Evolutionary conservation across 2,888 invertebrate genomes (phyloP).

Genomic region (Macroteleia sp.): DNA sequence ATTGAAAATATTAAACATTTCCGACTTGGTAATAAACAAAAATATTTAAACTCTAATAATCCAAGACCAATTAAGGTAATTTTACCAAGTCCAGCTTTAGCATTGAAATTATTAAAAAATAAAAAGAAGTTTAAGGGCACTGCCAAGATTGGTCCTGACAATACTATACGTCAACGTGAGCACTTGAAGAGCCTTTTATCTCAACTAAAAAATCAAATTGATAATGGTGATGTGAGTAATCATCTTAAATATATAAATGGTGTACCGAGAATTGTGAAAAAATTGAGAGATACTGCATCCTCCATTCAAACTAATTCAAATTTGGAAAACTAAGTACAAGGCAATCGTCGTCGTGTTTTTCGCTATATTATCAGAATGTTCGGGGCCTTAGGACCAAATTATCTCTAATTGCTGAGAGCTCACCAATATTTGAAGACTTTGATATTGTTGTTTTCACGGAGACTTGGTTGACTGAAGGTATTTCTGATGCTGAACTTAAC

Average conservation of each 20-base stretch:
- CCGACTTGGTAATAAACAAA: background rate
- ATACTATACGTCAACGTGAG: background rate
- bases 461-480: background rate
- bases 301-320: too few relatives aligned
- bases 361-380: background rate
- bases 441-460: background rate
- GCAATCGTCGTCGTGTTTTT: background rate
- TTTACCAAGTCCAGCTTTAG: background rate
- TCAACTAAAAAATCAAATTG: background rate
- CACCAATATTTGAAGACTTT: background rate
- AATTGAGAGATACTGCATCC: too few relatives aligned
- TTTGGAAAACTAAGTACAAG: background rate
- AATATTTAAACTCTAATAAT: too few relatives aligned
- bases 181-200: background rate
- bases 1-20: background rate
- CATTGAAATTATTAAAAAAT: background rate
- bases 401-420: background rate
- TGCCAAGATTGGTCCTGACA: conserved; percentile 1
- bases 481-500: background rate
- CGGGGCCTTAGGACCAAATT: too few relatives aligned
- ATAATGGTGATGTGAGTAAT: too few relatives aligned
- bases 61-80: background rate
- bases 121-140: background rate
- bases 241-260: too few relatives aligned
- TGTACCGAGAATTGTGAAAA: too few relatives aligned